Conservation (phyloP, 2,888 invertebrate species). For the Merodon equestris region DNA sequence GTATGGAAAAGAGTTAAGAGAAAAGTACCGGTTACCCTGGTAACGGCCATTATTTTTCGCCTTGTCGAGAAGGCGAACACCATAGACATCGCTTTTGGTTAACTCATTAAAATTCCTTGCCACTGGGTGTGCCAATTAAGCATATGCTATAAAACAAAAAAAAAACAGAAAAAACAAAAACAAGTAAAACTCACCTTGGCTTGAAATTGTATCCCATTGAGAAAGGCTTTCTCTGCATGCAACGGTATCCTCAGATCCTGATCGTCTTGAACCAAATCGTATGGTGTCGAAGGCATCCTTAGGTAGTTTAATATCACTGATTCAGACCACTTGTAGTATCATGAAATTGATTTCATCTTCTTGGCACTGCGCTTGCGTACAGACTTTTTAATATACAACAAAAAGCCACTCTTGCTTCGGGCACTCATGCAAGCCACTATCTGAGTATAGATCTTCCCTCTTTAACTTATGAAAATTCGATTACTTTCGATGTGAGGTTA, state of each 20-base stretch:
- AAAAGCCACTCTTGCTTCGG: constrained; percentile 74
- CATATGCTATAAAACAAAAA: no score
- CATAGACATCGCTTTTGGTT: no score
- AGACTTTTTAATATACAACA: constrained; percentile 77
- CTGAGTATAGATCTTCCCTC: constrained; percentile 1
- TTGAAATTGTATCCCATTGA: constrained; percentile 95
- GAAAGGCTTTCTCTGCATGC: constrained; percentile 97
- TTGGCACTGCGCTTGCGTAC: constrained; percentile 78
- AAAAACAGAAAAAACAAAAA: not conserved
- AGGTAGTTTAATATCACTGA: constrained; percentile 79
- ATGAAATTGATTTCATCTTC: constrained; percentile 79
- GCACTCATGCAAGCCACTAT: constrained; percentile 76
- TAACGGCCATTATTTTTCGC: no score
- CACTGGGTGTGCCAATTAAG: no score
- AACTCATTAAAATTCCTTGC: no score
- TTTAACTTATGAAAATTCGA: no score
- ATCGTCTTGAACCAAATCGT: constrained; percentile 97
- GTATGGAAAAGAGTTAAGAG: no score
- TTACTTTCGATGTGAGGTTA: not conserved
- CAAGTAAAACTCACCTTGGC: constrained; percentile 88
- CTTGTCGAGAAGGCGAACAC: no score
- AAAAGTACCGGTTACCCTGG: no score
- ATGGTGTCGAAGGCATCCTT: constrained; percentile 92
- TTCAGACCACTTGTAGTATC: constrained; percentile 79
- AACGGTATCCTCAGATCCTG: constrained; percentile 97